These are phyloP conservation scores for Apodemia zela DNA, from an alignment of 2,888 invertebrate species.

Conservation along the genomic window DNA sequence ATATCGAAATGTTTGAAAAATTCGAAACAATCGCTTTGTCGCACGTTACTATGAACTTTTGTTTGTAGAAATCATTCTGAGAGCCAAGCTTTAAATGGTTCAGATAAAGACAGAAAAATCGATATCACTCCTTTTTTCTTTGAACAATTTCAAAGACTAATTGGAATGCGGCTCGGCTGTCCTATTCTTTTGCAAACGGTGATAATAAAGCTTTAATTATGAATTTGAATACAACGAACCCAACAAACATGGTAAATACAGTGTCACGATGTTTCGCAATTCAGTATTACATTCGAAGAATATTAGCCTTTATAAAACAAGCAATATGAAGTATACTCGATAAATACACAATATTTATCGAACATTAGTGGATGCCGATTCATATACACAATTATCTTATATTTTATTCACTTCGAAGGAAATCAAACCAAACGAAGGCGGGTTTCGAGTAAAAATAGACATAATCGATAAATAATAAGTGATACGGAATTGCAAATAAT, in stretches of 20 bases:
- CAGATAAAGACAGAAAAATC: conserved; percentile 19
- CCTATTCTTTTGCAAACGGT: conserved; percentile 17
- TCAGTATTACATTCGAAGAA: background rate
- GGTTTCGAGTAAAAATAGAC: conserved; percentile 20
- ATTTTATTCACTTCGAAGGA: conserved; percentile 26
- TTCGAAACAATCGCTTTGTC: background rate
- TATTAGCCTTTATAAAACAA: conserved; percentile 6
- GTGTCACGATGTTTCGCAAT: background rate
- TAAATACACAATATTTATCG: background rate
- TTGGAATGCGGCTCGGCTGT: conserved; percentile 22
- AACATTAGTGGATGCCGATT: background rate
- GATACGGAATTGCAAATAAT: conserved; percentile 4
- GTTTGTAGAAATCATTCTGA: conserved; percentile 7
- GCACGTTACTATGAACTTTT: background rate
- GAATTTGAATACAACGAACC: conserved; percentile 19
- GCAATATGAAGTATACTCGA: background rate
- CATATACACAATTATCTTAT: conserved; percentile 21
- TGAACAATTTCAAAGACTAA: conserved; percentile 21
- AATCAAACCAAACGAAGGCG: conserved; percentile 26
- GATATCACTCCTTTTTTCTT: conserved; percentile 19
- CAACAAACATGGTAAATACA: conserved; percentile 17
- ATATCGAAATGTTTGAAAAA: background rate
- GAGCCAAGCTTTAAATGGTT: conserved; percentile 11
- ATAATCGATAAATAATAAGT: conserved; percentile 19
- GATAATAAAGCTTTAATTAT: conserved; percentile 21